A percentile compares a stretch with the other conserved stretches of the same genome.
Evolutionary conservation across 2,888 invertebrate genomes (phyloP).

Genomic region (Drosophila setosimentum): DNA sequence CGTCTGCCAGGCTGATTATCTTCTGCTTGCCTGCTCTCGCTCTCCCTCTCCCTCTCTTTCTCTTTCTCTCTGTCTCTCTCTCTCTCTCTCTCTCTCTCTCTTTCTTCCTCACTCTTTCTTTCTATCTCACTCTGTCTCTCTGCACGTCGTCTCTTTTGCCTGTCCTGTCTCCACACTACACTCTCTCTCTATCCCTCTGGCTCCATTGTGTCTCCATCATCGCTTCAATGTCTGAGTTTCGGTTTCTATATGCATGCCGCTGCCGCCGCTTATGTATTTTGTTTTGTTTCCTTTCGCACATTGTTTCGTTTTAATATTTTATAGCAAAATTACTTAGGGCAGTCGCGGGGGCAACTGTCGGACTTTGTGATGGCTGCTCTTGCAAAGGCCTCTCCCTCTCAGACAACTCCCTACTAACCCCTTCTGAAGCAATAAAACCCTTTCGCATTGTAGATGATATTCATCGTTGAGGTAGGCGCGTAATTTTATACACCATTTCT

Average conservation of each 20-base stretch:
- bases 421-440: neutral
- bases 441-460: constrained; percentile 10
- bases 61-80: constrained; percentile 15
- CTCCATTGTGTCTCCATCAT: constrained; percentile 11
- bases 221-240: constrained; percentile 36
- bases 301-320: constrained; percentile 77
- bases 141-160: neutral
- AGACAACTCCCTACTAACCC: neutral
- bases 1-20: constrained; percentile 68
- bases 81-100: constrained; percentile 8
- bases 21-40: constrained; percentile 17
- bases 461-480: constrained; percentile 63
- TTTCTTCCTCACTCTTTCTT: constrained; percentile 11
- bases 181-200: neutral
- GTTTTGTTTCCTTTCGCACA: constrained; percentile 71
- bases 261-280: constrained; percentile 38
- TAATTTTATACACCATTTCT: constrained; percentile 73
- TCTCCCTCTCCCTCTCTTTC: constrained; percentile 10
- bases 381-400: constrained; percentile 2
- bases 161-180: constrained; percentile 7
- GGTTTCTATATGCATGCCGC: constrained; percentile 21
- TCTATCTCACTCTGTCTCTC: constrained; percentile 7
- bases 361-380: constrained; percentile 12
- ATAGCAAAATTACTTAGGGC: constrained; percentile 64
- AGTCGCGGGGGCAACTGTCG: constrained; percentile 21